Percentiles rank a stretch among this genome's conserved stretches.
These are phyloP conservation scores for Notiomystis cincta DNA, from an alignment of 2,113 vertebrate species.

Conservation along the genomic window DNA sequence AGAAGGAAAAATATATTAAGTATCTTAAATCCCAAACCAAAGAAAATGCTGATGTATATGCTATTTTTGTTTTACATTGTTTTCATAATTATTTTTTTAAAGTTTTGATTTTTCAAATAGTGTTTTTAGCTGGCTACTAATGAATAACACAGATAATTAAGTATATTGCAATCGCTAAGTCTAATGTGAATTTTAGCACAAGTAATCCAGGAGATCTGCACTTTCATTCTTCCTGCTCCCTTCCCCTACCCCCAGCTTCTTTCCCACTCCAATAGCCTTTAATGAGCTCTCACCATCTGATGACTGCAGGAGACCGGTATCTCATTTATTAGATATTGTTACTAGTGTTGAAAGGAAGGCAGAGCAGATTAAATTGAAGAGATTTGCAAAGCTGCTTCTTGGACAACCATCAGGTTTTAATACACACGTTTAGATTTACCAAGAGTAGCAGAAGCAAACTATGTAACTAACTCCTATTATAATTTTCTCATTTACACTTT, in stretches of 20 bases:
- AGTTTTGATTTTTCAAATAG: not conserved
- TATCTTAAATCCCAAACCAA: not conserved
- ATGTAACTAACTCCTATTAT: not conserved
- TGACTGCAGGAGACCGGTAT: not conserved
- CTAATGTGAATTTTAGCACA: not conserved
- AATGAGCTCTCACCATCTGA: not conserved
- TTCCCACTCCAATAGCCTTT: not conserved
- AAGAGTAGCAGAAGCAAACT: not conserved
- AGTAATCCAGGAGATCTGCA: not conserved
- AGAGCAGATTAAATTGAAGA: not conserved
- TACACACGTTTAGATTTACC: not conserved
- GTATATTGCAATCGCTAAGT: not conserved
- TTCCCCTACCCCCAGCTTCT: not conserved
- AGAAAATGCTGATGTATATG: not conserved
- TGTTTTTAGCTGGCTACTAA: not conserved
- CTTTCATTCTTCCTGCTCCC: not conserved
- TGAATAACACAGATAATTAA: not conserved
- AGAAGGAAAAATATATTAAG: not conserved
- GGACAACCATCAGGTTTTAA: not conserved
- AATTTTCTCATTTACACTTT: constrained; percentile 67
- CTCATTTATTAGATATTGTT: not conserved
- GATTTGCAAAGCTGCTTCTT: not conserved
- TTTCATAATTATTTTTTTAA: not conserved
- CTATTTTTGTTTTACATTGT: not conserved
- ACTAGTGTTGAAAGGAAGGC: not conserved